phyloP scores from a whole-genome alignment of 2,113 vertebrate genomes.

The Platanista minor region DNA sequence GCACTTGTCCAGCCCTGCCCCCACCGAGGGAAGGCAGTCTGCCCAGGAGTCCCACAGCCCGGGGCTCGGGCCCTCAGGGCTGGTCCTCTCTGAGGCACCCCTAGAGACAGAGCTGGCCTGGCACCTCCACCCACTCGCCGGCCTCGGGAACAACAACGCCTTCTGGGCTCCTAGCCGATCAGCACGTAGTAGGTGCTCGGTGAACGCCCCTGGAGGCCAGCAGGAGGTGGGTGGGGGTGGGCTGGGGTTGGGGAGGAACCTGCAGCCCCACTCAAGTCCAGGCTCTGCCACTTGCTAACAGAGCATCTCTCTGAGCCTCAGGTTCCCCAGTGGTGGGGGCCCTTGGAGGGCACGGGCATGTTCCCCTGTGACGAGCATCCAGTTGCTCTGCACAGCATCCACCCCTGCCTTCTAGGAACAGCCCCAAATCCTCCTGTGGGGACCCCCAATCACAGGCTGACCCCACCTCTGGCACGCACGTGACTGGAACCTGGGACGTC shows the following conservation, averaged over 20 bases:
- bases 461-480: neutral
- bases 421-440: neutral
- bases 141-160: rapidly evolving
- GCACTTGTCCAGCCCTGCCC: neutral
- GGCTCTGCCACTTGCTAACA: neutral
- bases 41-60: neutral
- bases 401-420: neutral
- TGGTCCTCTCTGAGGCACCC: neutral
- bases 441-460: neutral
- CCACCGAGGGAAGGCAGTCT: neutral
- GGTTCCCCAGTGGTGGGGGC: neutral
- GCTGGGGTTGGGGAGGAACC: neutral
- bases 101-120: neutral
- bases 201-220: neutral
- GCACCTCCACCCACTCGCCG: rapidly evolving
- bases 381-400: neutral
- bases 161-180: neutral
- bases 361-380: neutral
- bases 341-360: rapidly evolving
- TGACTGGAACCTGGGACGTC: neutral
- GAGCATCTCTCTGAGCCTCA: neutral
- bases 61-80: neutral
- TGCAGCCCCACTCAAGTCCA: neutral
- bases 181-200: neutral
- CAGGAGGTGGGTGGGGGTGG: neutral